phyloP scores from a whole-genome alignment of 2,113 vertebrate genomes.

The Numenius arquata region DNA sequence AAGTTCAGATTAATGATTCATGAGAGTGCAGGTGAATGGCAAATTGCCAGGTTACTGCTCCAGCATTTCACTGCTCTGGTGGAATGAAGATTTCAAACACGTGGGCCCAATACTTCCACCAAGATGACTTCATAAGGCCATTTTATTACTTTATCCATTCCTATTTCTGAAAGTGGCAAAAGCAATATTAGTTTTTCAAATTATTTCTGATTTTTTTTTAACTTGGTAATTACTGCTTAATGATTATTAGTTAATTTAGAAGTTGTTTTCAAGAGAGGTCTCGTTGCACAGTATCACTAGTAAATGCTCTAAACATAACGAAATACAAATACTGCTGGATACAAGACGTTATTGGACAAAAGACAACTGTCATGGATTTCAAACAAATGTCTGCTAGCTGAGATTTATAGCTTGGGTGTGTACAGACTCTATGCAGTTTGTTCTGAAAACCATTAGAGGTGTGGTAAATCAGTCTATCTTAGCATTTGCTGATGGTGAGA shows the following conservation, averaged over 20 bases:
- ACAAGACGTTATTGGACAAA: neutral
- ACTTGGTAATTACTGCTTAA: neutral
- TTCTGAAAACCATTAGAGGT: neutral
- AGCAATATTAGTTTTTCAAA: neutral
- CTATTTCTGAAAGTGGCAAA: neutral
- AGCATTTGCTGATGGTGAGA: neutral
- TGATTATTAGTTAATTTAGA: neutral
- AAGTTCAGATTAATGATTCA: slow-evolving; percentile 36
- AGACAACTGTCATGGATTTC: neutral
- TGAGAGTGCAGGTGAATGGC: slow-evolving; percentile 2
- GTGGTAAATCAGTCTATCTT: neutral
- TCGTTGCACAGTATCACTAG: neutral
- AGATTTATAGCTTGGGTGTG: neutral
- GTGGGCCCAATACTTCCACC: neutral
- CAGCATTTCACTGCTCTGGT: neutral
- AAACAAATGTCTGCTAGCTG: neutral
- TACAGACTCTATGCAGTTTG: neutral
- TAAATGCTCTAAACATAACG: neutral
- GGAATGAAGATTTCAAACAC: neutral
- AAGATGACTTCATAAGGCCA: neutral
- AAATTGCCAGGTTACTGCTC: neutral
- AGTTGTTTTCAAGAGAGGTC: neutral
- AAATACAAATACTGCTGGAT: neutral
- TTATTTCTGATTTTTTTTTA: neutral
- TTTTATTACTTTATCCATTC: neutral